Conservation (phyloP, 2,888 invertebrate genomes). For the Ophion ventricosus region DNA sequence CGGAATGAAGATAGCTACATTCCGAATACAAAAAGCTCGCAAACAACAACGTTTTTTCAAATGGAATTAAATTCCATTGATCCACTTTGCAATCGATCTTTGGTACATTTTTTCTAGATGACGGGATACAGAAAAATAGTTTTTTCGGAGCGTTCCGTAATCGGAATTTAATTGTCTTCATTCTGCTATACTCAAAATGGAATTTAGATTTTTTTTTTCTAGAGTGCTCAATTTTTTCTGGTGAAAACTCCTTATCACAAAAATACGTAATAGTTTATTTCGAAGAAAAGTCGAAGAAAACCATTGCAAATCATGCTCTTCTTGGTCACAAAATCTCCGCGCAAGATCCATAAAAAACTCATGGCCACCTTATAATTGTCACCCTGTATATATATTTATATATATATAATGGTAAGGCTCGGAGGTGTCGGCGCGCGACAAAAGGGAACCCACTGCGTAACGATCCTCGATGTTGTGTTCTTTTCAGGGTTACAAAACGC, state of each 20-base stretch:
- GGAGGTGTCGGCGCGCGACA: constrained; percentile 81
- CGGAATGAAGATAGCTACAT: no score
- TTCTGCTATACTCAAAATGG: no score
- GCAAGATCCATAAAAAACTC: not conserved
- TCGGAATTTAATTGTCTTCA: no score
- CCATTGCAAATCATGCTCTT: not conserved
- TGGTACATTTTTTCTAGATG: no score
- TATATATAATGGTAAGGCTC: not conserved
- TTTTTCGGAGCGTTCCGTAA: no score
- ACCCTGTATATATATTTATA: constrained; percentile 18
- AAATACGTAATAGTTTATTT: not conserved
- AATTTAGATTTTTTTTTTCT: no score
- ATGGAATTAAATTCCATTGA: no score
- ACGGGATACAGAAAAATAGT: no score
- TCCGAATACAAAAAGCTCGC: no score
- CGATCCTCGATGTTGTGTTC: constrained; percentile 80
- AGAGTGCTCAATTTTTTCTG: no score
- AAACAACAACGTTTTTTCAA: no score
- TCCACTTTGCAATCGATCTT: no score
- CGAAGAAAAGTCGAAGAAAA: not conserved
- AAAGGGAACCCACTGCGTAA: constrained; percentile 82
- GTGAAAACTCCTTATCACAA: not conserved
- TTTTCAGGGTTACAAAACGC: constrained; percentile 80
- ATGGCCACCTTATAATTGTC: not conserved
- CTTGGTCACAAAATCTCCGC: not conserved